Conservation (phyloP, 2,888 invertebrate species). For the Melolontha melolontha region DNA sequence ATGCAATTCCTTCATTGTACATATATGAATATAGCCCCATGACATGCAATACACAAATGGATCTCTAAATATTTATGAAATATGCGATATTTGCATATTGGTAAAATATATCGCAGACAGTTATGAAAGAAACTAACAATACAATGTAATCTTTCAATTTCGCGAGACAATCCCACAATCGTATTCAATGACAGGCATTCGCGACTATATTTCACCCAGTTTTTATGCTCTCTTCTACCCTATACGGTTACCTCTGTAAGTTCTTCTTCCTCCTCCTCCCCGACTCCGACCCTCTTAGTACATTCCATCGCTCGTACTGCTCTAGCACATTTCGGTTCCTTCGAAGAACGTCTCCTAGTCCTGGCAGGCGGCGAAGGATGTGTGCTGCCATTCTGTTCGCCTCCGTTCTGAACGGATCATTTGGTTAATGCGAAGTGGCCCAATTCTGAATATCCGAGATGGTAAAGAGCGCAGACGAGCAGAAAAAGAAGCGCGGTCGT, state of each 20-base stretch:
- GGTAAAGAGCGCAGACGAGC: neutral
- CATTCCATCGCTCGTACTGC: too few species aligned
- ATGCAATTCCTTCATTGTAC: too few species aligned
- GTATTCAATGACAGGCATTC: constrained; percentile 60
- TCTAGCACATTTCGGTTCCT: neutral
- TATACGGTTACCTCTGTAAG: neutral
- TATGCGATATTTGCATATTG: constrained; percentile 28
- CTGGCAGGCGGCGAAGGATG: neutral
- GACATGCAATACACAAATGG: constrained; percentile 34
- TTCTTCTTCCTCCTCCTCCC: too few species aligned
- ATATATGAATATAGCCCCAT: too few species aligned
- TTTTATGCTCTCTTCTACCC: constrained; percentile 55
- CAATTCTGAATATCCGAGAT: constrained; percentile 49
- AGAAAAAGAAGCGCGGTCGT: constrained; percentile 17
- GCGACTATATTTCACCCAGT: constrained; percentile 59
- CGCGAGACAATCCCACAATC: constrained; percentile 61
- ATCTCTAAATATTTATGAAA: constrained; percentile 3
- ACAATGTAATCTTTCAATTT: constrained; percentile 63
- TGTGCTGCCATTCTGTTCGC: neutral
- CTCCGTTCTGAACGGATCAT: constrained; percentile 18
- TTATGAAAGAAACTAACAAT: constrained; percentile 54
- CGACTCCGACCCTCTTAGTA: too few species aligned
- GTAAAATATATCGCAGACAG: constrained; percentile 41
- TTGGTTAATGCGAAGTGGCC: constrained; percentile 53
- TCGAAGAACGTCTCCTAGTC: too few species aligned